Conservation (phyloP, 2,113 vertebrate species). For the Lathamus discolor region DNA sequence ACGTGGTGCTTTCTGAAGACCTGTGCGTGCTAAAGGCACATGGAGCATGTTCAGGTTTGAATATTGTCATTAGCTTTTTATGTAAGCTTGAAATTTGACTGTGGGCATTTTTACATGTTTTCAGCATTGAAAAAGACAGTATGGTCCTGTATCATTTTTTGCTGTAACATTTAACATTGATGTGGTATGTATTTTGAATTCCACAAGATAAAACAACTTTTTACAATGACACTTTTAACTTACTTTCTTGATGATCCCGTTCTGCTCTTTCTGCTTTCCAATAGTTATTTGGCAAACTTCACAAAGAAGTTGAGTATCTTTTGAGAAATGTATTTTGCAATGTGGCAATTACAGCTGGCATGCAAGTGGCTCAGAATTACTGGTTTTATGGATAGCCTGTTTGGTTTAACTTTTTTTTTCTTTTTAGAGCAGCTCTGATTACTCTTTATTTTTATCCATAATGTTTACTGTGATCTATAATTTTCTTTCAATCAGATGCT, state of each 20-base stretch:
- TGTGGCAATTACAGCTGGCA: conserved; percentile 69
- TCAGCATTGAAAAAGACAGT: background rate
- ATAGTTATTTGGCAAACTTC: conserved; percentile 64
- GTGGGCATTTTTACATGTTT: background rate
- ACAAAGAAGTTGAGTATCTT: background rate
- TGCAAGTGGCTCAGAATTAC: conserved; percentile 5
- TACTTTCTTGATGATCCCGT: background rate
- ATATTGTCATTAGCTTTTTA: background rate
- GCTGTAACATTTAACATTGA: background rate
- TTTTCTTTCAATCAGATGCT: conserved; percentile 68
- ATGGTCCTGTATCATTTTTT: background rate
- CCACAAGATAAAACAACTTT: background rate
- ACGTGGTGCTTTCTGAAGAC: background rate
- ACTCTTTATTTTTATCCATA: conserved; percentile 71
- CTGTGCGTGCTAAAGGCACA: background rate
- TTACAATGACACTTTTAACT: background rate
- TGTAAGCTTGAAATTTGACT: background rate
- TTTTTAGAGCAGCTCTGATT: conserved; percentile 56
- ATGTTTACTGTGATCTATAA: conserved; percentile 74
- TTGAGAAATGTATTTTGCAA: conserved; percentile 41
- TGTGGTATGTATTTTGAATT: background rate
- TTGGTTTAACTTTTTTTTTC: conserved; percentile 18
- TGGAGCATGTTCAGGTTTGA: background rate
- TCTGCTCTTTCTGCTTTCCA: conserved; percentile 66
- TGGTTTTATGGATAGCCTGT: conserved; percentile 24